These are phyloP conservation scores for Telmatherina bonti DNA, from an alignment of 2,797 vertebrate genomes.

Conservation along the genomic window DNA sequence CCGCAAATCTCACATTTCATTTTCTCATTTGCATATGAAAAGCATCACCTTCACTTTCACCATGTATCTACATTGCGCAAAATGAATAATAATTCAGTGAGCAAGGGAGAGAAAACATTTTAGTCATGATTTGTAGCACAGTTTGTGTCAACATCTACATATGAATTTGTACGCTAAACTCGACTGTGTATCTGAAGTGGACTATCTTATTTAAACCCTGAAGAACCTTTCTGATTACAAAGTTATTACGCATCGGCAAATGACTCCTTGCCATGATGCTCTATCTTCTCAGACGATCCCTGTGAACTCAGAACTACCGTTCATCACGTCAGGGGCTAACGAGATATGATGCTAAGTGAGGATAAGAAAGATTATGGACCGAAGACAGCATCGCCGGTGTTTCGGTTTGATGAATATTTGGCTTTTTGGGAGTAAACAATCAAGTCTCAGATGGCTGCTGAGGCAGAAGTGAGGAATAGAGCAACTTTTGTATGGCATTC, in stretches of 20 bases:
- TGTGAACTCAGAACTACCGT: slow-evolving; percentile 49
- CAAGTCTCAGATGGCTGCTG: slow-evolving; percentile 63
- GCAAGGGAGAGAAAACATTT: slow-evolving; percentile 36
- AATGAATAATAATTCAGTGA: slow-evolving; percentile 52
- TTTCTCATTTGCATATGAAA: slow-evolving; percentile 72
- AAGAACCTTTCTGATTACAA: slow-evolving; percentile 60
- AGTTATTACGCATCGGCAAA: slow-evolving; percentile 41
- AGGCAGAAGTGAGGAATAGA: slow-evolving; percentile 63
- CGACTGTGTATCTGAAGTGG: slow-evolving; percentile 29
- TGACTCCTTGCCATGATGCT: slow-evolving; percentile 12
- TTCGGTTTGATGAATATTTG: slow-evolving; percentile 76
- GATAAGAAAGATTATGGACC: slow-evolving; percentile 60
- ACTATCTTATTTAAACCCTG: slow-evolving; percentile 22
- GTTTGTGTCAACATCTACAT: slow-evolving; percentile 56
- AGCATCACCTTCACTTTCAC: slow-evolving; percentile 60
- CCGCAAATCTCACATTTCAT: slow-evolving; percentile 55
- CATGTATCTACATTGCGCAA: slow-evolving; percentile 27
- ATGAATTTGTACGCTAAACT: slow-evolving; percentile 35
- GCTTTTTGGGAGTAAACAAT: slow-evolving; percentile 76
- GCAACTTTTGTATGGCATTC: slow-evolving; percentile 75
- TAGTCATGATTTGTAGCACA: slow-evolving; percentile 28
- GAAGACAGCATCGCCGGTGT: slow-evolving; percentile 49
- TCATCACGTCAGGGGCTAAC: slow-evolving; percentile 51
- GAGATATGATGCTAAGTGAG: slow-evolving; percentile 61
- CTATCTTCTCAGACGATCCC: slow-evolving; percentile 52